Evolutionary conservation across 2,888 invertebrate genomes (phyloP).

Genomic region (Nephrotoma appendiculata): DNA sequence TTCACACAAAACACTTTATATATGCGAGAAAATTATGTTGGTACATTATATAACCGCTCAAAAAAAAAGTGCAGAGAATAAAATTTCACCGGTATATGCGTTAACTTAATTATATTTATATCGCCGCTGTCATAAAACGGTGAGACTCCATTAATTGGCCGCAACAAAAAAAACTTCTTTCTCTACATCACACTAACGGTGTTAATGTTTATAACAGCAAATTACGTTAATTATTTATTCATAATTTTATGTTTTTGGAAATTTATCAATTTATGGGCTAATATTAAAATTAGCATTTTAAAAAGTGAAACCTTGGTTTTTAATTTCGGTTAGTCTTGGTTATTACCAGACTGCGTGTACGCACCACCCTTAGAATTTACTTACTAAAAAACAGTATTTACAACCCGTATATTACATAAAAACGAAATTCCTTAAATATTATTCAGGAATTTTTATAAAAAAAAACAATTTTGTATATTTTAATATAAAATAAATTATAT

Average conservation of each 20-base stretch:
- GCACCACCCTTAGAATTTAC: neutral
- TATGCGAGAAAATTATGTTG: neutral
- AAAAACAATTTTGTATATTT: neutral
- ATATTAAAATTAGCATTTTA: neutral
- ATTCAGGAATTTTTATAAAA: neutral
- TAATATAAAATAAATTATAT: neutral
- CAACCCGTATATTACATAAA: neutral
- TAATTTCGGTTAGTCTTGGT: too few relatives aligned
- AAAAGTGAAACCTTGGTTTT: neutral
- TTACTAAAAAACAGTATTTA: neutral
- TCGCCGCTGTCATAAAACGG: too few relatives aligned
- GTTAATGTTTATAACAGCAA: neutral
- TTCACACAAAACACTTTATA: neutral
- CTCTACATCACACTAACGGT: neutral
- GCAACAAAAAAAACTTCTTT: neutral
- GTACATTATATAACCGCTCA: neutral
- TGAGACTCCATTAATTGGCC: too few relatives aligned
- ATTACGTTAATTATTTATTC: too few relatives aligned
- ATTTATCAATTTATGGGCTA: neutral
- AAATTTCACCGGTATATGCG: neutral
- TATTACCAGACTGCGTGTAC: too few relatives aligned
- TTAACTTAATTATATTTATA: neutral
- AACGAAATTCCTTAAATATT: neutral
- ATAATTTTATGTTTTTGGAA: too few relatives aligned
- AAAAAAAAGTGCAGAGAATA: too few relatives aligned